These are phyloP conservation scores for Lypha dubia DNA, from an alignment of 2,888 invertebrate species.

Conservation along the genomic window DNA sequence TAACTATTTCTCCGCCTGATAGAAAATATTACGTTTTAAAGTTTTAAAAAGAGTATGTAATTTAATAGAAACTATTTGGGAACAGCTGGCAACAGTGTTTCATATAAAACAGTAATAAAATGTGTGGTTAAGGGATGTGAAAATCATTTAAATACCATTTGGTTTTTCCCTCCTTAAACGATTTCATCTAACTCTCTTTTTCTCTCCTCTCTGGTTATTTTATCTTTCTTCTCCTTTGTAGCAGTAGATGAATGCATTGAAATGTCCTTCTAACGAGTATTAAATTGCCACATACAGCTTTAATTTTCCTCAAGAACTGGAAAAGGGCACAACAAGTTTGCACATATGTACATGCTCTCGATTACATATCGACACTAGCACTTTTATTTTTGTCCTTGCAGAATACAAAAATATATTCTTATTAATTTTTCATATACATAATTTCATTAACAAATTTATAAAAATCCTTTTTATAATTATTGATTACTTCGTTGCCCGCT, in stretches of 20 bases:
- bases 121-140: constrained; percentile 25
- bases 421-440: too few species aligned
- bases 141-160: constrained; percentile 43
- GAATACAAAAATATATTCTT: too few species aligned
- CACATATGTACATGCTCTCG: background rate
- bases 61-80: background rate
- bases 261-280: constrained; percentile 4
- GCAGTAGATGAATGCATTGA: constrained; percentile 28
- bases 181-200: constrained; percentile 26
- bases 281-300: constrained; percentile 15
- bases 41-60: too few species aligned
- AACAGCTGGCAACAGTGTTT: background rate
- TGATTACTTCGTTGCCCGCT: too few species aligned
- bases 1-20: too few species aligned
- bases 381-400: too few species aligned
- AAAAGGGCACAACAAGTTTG: background rate
- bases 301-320: background rate
- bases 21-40: background rate
- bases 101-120: constrained; percentile 20
- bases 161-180: background rate
- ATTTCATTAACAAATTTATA: too few species aligned
- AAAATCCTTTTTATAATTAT: too few species aligned
- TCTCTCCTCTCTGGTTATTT: constrained; percentile 26
- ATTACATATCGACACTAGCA: background rate
- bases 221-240: constrained; percentile 22